phyloP scores from a whole-genome alignment of 1,140 invertebrate species.

The Paralvinella palmiformis region DNA sequence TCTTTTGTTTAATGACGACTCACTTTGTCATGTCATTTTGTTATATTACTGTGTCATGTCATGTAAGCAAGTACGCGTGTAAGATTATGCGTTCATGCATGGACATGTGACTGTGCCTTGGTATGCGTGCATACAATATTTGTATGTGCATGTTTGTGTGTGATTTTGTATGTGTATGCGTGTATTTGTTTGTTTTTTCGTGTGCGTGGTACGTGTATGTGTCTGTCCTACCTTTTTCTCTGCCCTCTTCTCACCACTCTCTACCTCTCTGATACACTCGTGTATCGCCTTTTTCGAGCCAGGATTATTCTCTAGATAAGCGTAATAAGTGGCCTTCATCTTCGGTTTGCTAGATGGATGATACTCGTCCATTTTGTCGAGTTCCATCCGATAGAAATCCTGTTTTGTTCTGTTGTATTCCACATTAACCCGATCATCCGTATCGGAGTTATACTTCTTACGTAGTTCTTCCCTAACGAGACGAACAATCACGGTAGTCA shows the following conservation, averaged over 20 bases:
- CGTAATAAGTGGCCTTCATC: slow-evolving; percentile 41
- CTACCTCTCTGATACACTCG: slow-evolving; percentile 32
- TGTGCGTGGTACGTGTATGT: too few species aligned
- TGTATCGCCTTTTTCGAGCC: slow-evolving; percentile 39
- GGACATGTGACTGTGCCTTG: too few species aligned
- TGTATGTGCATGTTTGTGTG: too few species aligned
- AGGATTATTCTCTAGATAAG: slow-evolving; percentile 45
- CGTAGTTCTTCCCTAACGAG: slow-evolving; percentile 36
- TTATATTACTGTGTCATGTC: too few species aligned
- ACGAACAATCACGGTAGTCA: too few species aligned
- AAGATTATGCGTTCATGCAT: too few species aligned
- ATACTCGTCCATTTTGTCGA: slow-evolving; percentile 41
- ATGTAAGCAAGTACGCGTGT: too few species aligned
- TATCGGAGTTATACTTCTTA: slow-evolving; percentile 34
- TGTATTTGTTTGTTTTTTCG: too few species aligned
- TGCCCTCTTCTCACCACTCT: not conserved
- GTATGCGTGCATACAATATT: too few species aligned
- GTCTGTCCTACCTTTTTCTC: slow-evolving; percentile 2
- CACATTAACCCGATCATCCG: slow-evolving; percentile 30
- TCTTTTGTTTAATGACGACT: too few species aligned
- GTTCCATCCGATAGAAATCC: slow-evolving; percentile 45
- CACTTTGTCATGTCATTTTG: too few species aligned
- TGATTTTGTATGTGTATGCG: too few species aligned
- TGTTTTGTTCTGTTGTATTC: slow-evolving; percentile 42
- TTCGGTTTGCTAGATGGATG: slow-evolving; percentile 33